Evolutionary conservation across 2,113 vertebrate species (phyloP).

Genomic region (Labeo rohita): DNA sequence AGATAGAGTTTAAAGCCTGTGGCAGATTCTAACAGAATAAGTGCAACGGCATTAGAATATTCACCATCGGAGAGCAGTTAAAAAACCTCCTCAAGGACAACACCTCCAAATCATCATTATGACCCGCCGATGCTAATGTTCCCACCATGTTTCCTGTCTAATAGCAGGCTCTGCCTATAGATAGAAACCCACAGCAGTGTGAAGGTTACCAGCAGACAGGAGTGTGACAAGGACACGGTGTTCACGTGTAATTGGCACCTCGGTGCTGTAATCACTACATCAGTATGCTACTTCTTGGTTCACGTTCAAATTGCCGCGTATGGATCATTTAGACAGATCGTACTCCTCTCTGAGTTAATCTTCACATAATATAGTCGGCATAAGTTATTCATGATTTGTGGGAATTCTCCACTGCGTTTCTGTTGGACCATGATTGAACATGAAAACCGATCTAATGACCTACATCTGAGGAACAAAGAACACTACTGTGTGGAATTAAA

Average conservation of each 20-base stretch:
- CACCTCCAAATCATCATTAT: constrained; percentile 50
- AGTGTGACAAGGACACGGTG: constrained; percentile 49
- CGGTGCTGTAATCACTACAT: constrained; percentile 39
- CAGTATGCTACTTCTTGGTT: constrained; percentile 29
- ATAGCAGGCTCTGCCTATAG: constrained; percentile 40
- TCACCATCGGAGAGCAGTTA: constrained; percentile 20
- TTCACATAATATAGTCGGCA: neutral
- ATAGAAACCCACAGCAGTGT: constrained; percentile 40
- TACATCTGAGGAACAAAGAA: neutral
- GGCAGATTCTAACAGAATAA: neutral
- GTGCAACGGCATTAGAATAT: neutral
- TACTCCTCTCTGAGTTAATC: neutral
- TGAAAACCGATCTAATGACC: neutral
- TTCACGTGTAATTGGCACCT: constrained; percentile 40
- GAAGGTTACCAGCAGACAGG: constrained; percentile 40
- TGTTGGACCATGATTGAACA: constrained; percentile 1
- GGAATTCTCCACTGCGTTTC: neutral
- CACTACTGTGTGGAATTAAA: neutral
- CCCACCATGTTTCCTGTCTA: constrained; percentile 28
- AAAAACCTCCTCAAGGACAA: constrained; percentile 47
- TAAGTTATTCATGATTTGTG: neutral
- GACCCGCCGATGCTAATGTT: constrained; percentile 47
- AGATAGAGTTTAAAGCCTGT: neutral
- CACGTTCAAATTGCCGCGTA: constrained; percentile 6
- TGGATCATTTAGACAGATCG: constrained; percentile 22